These are phyloP conservation scores for Sitodiplosis mosellana DNA, from an alignment of 1,140 invertebrate genomes.

Conservation along the genomic window DNA sequence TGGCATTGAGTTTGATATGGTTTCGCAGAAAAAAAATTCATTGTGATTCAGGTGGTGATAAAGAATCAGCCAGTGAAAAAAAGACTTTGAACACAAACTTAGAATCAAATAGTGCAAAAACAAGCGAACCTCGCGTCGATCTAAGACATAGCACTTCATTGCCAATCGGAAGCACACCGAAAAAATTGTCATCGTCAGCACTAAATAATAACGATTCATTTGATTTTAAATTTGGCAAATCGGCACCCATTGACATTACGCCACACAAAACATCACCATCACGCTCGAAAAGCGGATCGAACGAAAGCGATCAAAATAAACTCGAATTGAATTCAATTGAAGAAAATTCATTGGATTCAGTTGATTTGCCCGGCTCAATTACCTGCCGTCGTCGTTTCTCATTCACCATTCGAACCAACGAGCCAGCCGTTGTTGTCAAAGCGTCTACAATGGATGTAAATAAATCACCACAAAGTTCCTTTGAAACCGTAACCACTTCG, in stretches of 20 bases:
- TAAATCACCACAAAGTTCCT: conserved; percentile 24
- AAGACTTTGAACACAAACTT: not conserved
- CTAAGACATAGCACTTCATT: not conserved
- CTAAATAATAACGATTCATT: conserved; percentile 16
- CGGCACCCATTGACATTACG: conserved; percentile 22
- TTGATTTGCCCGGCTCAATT: conserved; percentile 2
- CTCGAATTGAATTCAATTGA: conserved; percentile 18
- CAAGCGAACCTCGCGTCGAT: not conserved
- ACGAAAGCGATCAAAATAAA: conserved; percentile 18
- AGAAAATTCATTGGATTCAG: conserved; percentile 19
- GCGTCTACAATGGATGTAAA: conserved; percentile 18
- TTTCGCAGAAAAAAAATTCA: conserved; percentile 18
- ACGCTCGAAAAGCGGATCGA: conserved; percentile 15
- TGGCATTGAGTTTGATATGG: conserved; percentile 24
- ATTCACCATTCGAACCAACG: not conserved
- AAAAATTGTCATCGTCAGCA: not conserved
- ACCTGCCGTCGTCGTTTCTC: not conserved
- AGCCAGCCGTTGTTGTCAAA: conserved; percentile 20
- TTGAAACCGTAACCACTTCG: conserved; percentile 16
- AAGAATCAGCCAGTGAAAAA: not conserved
- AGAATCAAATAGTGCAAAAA: not conserved
- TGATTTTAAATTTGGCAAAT: conserved; percentile 19
- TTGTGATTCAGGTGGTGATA: not conserved
- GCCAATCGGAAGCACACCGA: not conserved
- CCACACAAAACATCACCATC: conserved; percentile 14